Evolutionary conservation across 2,113 vertebrate genomes (phyloP), one percentile per base, ranked within the genome.

Genomic region (Passer montanus): DNA sequence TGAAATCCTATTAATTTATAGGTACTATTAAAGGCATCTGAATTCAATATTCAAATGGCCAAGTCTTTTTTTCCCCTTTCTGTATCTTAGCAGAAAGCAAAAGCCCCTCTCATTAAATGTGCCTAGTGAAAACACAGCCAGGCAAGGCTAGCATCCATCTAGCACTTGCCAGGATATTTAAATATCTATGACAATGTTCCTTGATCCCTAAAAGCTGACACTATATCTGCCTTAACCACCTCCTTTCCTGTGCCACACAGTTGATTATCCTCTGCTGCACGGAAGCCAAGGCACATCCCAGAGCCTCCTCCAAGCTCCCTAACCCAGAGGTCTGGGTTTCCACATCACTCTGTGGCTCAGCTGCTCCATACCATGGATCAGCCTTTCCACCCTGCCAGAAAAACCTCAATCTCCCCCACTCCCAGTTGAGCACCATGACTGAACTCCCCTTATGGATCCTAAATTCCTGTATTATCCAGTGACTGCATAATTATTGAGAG

Each of bases 1-100:
- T 84, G 81, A 96, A 97, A 96, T 96, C 91, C 91, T 93, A 91
- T 96, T 95, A 95, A 96, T 94, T 93, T 97, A 96, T 92, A 90
- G 72, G 68, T 87, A 83, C 83, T 95, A 95, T 92, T 93, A 94
- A 80, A 92, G 43, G 75, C 70, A 89, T 79, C 81, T 87, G 74
- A 92, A 95, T 91, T 94, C 87, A 94, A 91, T 91, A 95, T 79
- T 91, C 81, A 77, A 83, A 91, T 67, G 15, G 63, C 62, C 58
- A 35, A 68, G 44, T 43, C 10, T 37, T 50, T 44, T 20, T 11
- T 5, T 2, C 23, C 30, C 33, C 13, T 64, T 93, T 91, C 72
- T 55, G 2, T 20, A 67, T 31, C 78, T 92, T 13, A 44, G 60
- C 64, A 81, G 19, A 86, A 86, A 96, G 87, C 64, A 86, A 64